These are phyloP conservation scores for Leptodactylus fallax DNA, from an alignment of 2,797 vertebrate genomes.

Conservation along the genomic window DNA sequence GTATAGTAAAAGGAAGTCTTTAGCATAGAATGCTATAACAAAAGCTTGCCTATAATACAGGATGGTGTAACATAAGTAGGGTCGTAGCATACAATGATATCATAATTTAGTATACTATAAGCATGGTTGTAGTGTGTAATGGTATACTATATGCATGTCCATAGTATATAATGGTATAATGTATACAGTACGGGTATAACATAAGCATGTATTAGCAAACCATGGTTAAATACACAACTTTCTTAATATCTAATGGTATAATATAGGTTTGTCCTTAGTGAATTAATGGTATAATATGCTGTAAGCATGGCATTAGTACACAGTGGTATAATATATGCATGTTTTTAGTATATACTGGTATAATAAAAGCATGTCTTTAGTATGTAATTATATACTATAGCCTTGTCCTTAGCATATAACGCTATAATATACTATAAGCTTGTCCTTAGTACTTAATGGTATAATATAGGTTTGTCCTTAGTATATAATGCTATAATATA, in stretches of 20 bases:
- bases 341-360: background rate
- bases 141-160: background rate
- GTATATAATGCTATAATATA: background rate
- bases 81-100: too few relatives aligned
- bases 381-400: background rate
- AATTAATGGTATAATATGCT: too few relatives aligned
- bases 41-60: background rate
- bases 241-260: too few relatives aligned
- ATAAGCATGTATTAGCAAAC: too few relatives aligned
- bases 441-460: background rate
- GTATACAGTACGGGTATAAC: too few relatives aligned
- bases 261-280: too few relatives aligned
- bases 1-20: background rate
- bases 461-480: background rate
- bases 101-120: background rate
- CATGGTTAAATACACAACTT: too few relatives aligned
- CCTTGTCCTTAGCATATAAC: background rate
- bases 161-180: too few relatives aligned
- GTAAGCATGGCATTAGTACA: too few relatives aligned
- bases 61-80: too few relatives aligned
- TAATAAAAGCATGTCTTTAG: background rate
- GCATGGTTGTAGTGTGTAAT: background rate
- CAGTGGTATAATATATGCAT: background rate
- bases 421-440: background rate
- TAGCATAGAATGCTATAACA: background rate